phyloP scores from a whole-genome alignment of 2,113 vertebrate genomes.

The Aptenodytes patagonicus region DNA sequence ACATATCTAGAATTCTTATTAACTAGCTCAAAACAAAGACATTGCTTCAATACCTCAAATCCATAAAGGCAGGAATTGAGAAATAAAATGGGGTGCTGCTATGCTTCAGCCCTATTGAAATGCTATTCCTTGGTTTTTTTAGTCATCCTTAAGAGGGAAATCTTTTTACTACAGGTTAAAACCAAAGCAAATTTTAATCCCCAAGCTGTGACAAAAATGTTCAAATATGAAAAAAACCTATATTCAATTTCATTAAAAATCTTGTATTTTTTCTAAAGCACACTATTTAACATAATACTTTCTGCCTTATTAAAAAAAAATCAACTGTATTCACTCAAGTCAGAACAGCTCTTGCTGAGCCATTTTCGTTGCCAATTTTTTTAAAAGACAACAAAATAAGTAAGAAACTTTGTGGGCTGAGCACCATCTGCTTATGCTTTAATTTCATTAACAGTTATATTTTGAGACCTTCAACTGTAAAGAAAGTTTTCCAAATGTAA shows the following conservation, averaged over 20 bases:
- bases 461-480: constrained; percentile 30
- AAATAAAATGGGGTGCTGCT: background rate
- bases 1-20: background rate
- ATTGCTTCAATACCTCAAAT: background rate
- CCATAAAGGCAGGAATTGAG: background rate
- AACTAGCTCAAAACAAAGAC: background rate
- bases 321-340: background rate
- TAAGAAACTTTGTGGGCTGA: constrained; percentile 4
- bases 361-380: background rate
- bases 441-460: constrained; percentile 22
- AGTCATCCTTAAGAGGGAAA: background rate
- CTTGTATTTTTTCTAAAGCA: background rate
- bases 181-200: background rate
- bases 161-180: background rate
- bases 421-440: constrained; percentile 11
- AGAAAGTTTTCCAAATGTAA: constrained; percentile 19
- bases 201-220: background rate
- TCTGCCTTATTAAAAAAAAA: background rate
- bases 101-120: background rate
- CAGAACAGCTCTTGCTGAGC: background rate
- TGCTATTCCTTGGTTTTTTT: background rate
- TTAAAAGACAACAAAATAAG: constrained; percentile 24
- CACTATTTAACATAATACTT: background rate
- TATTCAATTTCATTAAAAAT: background rate
- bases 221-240: background rate